Evolutionary conservation across 2,888 invertebrate species (phyloP), one percentile per base, ranked within the genome.

Genomic region (Phlogophora meticulosa): DNA sequence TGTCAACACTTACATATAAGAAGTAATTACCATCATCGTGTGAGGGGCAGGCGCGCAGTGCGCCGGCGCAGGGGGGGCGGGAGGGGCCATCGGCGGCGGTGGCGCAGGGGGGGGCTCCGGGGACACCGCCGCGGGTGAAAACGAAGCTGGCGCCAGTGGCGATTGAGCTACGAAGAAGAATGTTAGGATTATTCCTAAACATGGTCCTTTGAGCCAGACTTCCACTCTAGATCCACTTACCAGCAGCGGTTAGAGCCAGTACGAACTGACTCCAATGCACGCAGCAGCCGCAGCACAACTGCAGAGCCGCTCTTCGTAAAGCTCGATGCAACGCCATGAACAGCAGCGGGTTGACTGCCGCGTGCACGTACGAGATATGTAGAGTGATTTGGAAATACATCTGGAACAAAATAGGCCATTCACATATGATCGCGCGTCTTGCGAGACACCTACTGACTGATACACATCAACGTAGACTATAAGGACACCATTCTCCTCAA

Each of bases 361-460:
- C 98, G 93, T 98, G 98, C 78, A 98, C 97, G 94, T 98, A 98
- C 79, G 98, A 98, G 93, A 98, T 98, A 96, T 98, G 98, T 83
- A 98, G 96, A 57, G 98, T 98, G 85, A 98, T 97, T 97, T 98
- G 96, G 78, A 96, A 96, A 87, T 95, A 95, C 90, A 95, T 91
- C 95, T 95, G 87, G 40, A 68, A 73, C 59, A 78, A 61, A 42
- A 20, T 1, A 9, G 2, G 0, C 10, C 0, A 2, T 11, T 52
- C 5, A 32, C 22, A 36, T 17, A 4, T 28, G 28, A 7, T 10
- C 11, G 11, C n/a, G 15, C 4, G 17, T 28, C 10, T n/a, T 58
- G 13, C 1, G 10, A 10, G 9, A 4, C 24, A 24, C 13, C 22
- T 24, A 2, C 4, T 9, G 4, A 40, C 5, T 40, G 15, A 40